Evolutionary conservation across 2,888 invertebrate genomes (phyloP).

Genomic region (Cyaniris semiargus): DNA sequence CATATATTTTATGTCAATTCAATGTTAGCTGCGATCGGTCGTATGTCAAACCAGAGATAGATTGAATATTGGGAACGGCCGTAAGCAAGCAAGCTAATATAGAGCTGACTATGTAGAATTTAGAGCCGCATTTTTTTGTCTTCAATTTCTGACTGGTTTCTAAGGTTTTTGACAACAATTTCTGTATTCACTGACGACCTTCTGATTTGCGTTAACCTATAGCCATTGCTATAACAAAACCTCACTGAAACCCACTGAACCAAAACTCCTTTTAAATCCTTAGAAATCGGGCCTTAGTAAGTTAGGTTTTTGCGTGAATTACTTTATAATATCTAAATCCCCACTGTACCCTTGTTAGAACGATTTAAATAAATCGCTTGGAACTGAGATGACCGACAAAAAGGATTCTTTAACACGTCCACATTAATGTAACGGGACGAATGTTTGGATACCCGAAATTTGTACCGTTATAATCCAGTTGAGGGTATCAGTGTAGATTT

Average conservation of each 20-base stretch:
- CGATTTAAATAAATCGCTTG: background rate
- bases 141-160: too few species aligned
- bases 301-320: background rate
- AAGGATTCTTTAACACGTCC: constrained; percentile 2
- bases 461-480: constrained; percentile 15
- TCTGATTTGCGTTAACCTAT: too few species aligned
- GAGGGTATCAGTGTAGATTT: background rate
- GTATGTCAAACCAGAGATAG: too few species aligned
- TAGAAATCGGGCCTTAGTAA: background rate
- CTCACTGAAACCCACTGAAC: background rate
- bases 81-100: too few species aligned
- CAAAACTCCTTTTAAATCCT: background rate
- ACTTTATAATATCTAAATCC: background rate
- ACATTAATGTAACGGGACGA: constrained; percentile 4
- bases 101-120: too few species aligned
- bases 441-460: background rate
- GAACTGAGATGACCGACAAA: background rate
- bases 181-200: too few species aligned
- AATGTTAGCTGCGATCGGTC: too few species aligned
- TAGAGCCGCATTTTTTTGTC: too few species aligned
- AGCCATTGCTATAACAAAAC: too few species aligned
- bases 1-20: too few species aligned
- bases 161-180: too few species aligned
- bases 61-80: too few species aligned
- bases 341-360: background rate